Conservation (phyloP, 2,888 invertebrate genomes). For the Tetramorium bicarinatum region DNA sequence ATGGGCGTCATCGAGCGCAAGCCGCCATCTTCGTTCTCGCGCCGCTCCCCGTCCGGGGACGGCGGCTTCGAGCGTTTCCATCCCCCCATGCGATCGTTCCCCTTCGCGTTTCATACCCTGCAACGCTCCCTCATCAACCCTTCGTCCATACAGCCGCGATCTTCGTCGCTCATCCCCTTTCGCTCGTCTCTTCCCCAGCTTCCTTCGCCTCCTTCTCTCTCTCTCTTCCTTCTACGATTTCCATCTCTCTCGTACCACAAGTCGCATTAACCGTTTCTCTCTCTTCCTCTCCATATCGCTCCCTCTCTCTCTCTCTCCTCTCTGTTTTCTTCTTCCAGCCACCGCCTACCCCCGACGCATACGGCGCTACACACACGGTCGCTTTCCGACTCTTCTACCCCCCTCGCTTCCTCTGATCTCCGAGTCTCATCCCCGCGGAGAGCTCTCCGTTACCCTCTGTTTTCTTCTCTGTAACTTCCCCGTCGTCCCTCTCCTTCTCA, state of each 20-base stretch:
- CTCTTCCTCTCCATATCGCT: slow-evolving; percentile 12
- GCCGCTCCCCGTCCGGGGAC: slow-evolving; percentile 81
- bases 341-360: slow-evolving; percentile 25
- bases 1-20: slow-evolving; percentile 75
- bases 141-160: neutral
- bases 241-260: slow-evolving; percentile 37
- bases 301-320: neutral
- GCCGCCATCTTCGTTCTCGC: slow-evolving; percentile 83
- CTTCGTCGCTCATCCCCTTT: slow-evolving; percentile 36
- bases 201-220: slow-evolving; percentile 23
- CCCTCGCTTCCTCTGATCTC: slow-evolving; percentile 5
- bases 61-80: slow-evolving; percentile 73
- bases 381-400: slow-evolving; percentile 34
- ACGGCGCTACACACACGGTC: slow-evolving; percentile 36
- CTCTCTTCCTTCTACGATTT: neutral
- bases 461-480: slow-evolving; percentile 36
- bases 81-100: slow-evolving; percentile 66
- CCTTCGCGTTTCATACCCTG: slow-evolving; percentile 36
- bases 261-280: slow-evolving; percentile 48
- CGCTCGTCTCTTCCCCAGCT: slow-evolving; percentile 17
- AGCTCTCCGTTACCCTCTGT: slow-evolving; percentile 33
- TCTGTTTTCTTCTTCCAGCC: slow-evolving; percentile 1
- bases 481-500: slow-evolving; percentile 17
- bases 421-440: slow-evolving; percentile 29
- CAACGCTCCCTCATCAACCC: slow-evolving; percentile 36